Conservation (phyloP, 2,797 vertebrate species). For the Ptychobarbus kaznakovi region DNA sequence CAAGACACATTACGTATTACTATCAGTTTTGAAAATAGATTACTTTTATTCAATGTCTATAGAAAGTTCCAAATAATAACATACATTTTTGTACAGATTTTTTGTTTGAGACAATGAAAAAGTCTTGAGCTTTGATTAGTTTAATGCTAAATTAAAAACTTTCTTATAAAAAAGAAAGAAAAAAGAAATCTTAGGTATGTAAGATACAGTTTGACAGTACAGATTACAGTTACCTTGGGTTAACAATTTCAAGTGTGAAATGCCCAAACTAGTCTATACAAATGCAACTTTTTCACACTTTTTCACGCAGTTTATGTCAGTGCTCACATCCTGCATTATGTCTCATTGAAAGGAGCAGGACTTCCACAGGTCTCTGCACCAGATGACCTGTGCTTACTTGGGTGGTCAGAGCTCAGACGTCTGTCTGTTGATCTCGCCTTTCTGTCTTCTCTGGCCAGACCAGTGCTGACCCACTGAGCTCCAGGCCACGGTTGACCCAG, state of each 20-base stretch:
- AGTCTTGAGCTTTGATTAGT: not conserved
- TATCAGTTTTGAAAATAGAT: not conserved
- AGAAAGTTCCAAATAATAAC: not conserved
- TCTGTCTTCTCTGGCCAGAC: conserved; percentile 67
- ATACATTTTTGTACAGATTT: not conserved
- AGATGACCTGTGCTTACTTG: conserved; percentile 67
- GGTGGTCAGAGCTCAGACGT: conserved; percentile 71
- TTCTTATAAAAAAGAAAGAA: not conserved
- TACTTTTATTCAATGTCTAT: not conserved
- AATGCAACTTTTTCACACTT: not conserved
- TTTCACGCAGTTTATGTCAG: not conserved
- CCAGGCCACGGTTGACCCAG: conserved; percentile 68
- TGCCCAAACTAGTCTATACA: not conserved
- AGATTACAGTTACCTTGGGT: not conserved
- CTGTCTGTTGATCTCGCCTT: conserved; percentile 71
- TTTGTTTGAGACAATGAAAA: not conserved
- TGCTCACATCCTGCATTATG: not conserved
- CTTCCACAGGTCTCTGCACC: conserved; percentile 61
- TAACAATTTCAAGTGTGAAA: not conserved
- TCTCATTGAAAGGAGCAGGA: conserved; percentile 46
- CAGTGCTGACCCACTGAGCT: conserved; percentile 64
- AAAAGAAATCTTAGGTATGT: not conserved
- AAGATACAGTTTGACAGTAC: not conserved
- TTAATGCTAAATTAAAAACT: not conserved
- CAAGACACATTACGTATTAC: too few species aligned